Evolutionary conservation across 2,113 vertebrate genomes (phyloP), one percentile per base, ranked within the genome.

Genomic region (Boleophthalmus pectinirostris): DNA sequence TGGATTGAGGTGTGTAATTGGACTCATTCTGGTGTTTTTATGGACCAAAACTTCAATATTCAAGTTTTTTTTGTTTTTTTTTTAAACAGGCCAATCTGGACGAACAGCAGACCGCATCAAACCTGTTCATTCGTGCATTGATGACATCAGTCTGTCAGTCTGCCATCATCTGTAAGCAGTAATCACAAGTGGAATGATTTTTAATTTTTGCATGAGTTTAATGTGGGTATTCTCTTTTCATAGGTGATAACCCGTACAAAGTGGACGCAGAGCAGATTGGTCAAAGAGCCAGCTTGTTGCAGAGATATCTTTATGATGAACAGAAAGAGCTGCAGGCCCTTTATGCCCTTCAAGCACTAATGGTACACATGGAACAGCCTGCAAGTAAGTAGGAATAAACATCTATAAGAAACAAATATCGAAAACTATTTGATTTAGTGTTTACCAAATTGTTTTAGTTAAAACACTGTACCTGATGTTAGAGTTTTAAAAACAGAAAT

Each of bases 301-400:
- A 96, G 91, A 96, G 94, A 75, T 99, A 97, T 85, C 85, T 98
- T 66, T 89, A 90, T 66, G 96, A 98, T 0, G 97, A 97, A 78
- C 92, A 95, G 82, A 98, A 96, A 78, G 97, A 98, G 91, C 95
- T 99, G 46, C 97, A 99, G 91, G 97, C 97, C 0, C 96, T 99
- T 61, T 99, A 98, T 0, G 97, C 97, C 68, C 92, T 98, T 56
- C 97, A 99, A 88, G 96, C 96, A 72, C 95, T 99, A 73, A 96
- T 98, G 94, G 95, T 97, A 84, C 95, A 95, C 85, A 92, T 98
- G 94, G 97, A 99, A 79, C 97, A 99, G 87, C 97, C 97, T 56
- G 94, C 97, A 57, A 96, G 97, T 99, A 92, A 96, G 97, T 93
- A 35, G 1, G 15, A 45, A 12, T 6, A 63, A 63, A 63, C 29